Percentiles rank a stretch among this genome's conserved stretches.
These are phyloP conservation scores for Drosophila kohkoa DNA, from an alignment of 1,140 invertebrate genomes.

Conservation along the genomic window DNA sequence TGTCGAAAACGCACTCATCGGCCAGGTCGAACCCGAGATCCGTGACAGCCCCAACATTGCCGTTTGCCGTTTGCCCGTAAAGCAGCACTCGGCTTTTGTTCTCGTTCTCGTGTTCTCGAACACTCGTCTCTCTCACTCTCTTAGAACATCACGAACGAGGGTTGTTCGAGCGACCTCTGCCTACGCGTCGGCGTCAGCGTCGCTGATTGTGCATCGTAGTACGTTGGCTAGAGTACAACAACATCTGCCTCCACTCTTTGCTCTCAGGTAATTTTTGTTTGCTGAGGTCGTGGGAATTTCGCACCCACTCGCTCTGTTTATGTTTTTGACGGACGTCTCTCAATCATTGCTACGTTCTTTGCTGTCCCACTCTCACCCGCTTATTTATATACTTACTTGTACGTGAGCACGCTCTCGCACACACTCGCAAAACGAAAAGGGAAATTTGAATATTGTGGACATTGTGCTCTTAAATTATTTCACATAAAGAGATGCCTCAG, in stretches of 20 bases:
- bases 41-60: constrained; percentile 46
- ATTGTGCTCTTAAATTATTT: constrained; percentile 7
- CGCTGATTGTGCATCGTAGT: no score
- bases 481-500: not conserved
- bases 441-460: constrained; percentile 30
- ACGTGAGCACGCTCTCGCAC: not conserved
- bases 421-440: not conserved
- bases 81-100: constrained; percentile 46
- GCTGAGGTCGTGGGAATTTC: constrained; percentile 45
- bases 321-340: constrained; percentile 45
- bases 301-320: constrained; percentile 54
- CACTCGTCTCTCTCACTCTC: constrained; percentile 27
- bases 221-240: not conserved
- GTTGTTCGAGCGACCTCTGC: constrained; percentile 47
- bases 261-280: constrained; percentile 36
- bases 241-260: constrained; percentile 13
- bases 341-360: constrained; percentile 13
- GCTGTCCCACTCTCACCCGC: constrained; percentile 14
- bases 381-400: not conserved
- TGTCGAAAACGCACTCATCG: constrained; percentile 71
- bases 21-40: constrained; percentile 57
- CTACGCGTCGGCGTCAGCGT: constrained; percentile 30
- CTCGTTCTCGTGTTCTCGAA: constrained; percentile 26
- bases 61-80: not conserved
- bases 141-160: constrained; percentile 42